Evolutionary conservation across 2,113 vertebrate species (phyloP), one percentile per base, ranked within the genome.

Genomic region (Etia nguti): DNA sequence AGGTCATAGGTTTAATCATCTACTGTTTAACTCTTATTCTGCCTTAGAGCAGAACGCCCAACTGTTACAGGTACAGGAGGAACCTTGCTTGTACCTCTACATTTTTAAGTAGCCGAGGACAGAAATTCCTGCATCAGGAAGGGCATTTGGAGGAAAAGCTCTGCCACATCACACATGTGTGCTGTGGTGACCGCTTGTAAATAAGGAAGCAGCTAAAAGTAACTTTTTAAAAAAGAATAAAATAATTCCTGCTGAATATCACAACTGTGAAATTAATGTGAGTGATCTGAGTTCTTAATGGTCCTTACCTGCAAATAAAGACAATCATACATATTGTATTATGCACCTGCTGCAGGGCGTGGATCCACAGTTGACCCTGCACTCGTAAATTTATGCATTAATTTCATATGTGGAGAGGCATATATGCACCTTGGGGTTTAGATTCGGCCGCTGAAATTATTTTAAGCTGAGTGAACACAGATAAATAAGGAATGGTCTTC

Each of bases 1-100:
- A 85, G 86, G 83, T 90, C 80, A 89, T 56, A 56, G 38, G 52
- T 87, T 89, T 82, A 85, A 79, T 89, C 55, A 43, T 75, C 62
- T 82, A 29, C 80, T 85, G 70, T 65, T 41, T 73, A 54, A 80
- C 41, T 38, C 16, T 54, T 70, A 46, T 73, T 84, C 46, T 68
- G 31, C 54, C 68, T 16, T 5, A 36, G 20, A 90, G 34, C 22
- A 62, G 60, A 85, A 82, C 2, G 29, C 55, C 50, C n/a, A 52
- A 75, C 16, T 73, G 59, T 84, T 46, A 80, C 36, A 81, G 54
- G 36, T 75, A 81, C 70, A 48, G 41, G 11, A 29, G 60, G 55
- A 5, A 48, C 29, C 56, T 62, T 38, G 80, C 22, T 85, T 38
- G n/a, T 7, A 48, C 6, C 15, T 11, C 15, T 48, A 48, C 70